These are phyloP conservation scores for Amazona guildingii DNA, from an alignment of 2,113 vertebrate species.

Conservation along the genomic window DNA sequence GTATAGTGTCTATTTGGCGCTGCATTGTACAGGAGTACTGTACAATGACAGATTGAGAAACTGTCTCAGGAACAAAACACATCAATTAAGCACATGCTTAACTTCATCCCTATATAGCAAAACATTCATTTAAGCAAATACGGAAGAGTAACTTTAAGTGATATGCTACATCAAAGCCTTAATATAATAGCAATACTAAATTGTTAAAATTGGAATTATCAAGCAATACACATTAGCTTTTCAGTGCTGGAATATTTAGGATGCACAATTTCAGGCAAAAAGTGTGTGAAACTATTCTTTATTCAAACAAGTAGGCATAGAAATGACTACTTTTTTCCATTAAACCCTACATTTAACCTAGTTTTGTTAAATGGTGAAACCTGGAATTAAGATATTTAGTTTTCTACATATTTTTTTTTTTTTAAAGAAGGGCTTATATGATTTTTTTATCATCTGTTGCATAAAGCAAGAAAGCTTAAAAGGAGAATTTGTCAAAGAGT, in stretches of 20 bases:
- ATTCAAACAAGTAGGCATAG: neutral
- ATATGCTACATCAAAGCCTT: neutral
- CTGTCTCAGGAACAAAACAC: neutral
- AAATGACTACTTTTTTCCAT: neutral
- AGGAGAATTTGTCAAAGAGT: neutral
- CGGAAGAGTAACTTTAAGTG: neutral
- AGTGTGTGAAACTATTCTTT: neutral
- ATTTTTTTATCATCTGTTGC: neutral
- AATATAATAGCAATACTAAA: neutral
- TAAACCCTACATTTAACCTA: neutral
- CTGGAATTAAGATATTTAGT: neutral
- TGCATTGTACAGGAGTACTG: neutral
- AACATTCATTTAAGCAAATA: neutral
- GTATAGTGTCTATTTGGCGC: neutral
- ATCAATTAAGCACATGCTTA: neutral
- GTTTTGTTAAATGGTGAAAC: neutral
- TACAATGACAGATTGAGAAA: neutral
- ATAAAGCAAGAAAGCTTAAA: neutral
- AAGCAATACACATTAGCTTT: neutral
- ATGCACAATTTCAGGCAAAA: neutral
- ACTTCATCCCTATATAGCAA: neutral
- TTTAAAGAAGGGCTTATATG: neutral
- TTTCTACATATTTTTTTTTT: neutral
- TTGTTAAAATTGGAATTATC: neutral
- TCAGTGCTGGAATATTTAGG: neutral